Percentiles rank a stretch among this genome's conserved stretches.
phyloP scores from a whole-genome alignment of 2,888 invertebrate genomes.

The Eledona agricola region DNA sequence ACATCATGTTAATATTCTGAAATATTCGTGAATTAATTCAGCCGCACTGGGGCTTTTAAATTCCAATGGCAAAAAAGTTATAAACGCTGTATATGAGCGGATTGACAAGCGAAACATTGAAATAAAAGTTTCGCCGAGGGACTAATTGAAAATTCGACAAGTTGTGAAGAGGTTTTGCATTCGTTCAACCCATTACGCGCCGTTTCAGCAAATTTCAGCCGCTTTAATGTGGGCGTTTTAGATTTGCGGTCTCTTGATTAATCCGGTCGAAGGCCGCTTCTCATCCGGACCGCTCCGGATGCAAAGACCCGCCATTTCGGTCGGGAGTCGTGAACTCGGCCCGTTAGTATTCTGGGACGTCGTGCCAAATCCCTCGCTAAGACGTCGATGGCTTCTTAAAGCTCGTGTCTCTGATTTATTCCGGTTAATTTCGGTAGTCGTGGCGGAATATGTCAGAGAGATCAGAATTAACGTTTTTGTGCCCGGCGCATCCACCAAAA shows the following conservation, averaged over 20 bases:
- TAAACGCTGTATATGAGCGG: no score
- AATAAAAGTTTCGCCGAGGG: no score
- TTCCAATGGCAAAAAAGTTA: no score
- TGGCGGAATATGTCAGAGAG: no score
- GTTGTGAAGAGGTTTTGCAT: no score
- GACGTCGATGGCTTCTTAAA: conserved; percentile 54
- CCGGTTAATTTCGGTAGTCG: conserved; percentile 57
- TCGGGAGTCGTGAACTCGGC: conserved; percentile 41
- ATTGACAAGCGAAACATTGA: no score
- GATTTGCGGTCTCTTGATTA: conserved; percentile 61
- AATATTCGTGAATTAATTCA: no score
- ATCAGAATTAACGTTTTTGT: no score
- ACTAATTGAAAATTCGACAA: no score
- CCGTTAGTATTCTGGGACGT: conserved; percentile 50
- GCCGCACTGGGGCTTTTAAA: no score
- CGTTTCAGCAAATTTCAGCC: conserved; percentile 53
- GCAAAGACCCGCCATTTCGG: conserved; percentile 49
- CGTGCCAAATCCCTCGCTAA: conserved; percentile 48
- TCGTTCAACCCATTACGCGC: conserved; percentile 49
- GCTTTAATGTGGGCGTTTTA: conserved; percentile 58
- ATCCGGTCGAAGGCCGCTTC: conserved; percentile 54
- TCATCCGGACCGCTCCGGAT: conserved; percentile 49
- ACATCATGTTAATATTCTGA: no score
- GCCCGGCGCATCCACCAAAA: no score
- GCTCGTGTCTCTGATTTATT: conserved; percentile 57